Percentiles rank a stretch among this genome's conserved stretches.
Conservation (phyloP, 2,888 invertebrate species). For the Anagyrus pseudococci region DNA sequence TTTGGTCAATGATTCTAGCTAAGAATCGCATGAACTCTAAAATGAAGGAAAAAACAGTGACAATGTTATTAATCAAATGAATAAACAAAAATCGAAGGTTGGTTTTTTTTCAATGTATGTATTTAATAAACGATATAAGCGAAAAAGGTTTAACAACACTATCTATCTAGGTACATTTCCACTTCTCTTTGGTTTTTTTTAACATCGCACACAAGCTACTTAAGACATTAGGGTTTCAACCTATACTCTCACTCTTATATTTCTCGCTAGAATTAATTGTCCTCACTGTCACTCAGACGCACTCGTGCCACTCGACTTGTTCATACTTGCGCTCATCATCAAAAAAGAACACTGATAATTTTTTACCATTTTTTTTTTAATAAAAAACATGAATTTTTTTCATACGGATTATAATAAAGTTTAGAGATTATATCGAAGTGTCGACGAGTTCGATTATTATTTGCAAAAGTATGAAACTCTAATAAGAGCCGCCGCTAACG, state of each 20-base stretch:
- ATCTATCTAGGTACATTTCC: slow-evolving; percentile 30
- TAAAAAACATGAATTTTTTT: slow-evolving; percentile 41
- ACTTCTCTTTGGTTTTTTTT: slow-evolving; percentile 16
- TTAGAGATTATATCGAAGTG: slow-evolving; percentile 50
- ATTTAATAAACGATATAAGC: slow-evolving; percentile 31
- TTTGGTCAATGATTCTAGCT: too few relatives aligned
- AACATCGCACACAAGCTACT: slow-evolving; percentile 31
- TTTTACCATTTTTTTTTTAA: slow-evolving; percentile 32
- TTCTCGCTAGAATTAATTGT: slow-evolving; percentile 2
- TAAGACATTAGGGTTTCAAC: slow-evolving; percentile 28
- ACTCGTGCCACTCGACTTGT: slow-evolving; percentile 4
- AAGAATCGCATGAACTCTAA: too few relatives aligned
- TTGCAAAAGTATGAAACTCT: slow-evolving; percentile 62
- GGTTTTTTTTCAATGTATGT: slow-evolving; percentile 22
- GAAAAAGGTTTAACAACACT: slow-evolving; percentile 34
- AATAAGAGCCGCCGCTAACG: slow-evolving; percentile 47
- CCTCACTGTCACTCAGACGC: slow-evolving; percentile 14
- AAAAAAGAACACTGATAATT: slow-evolving; percentile 33
- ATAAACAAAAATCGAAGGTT: background rate
- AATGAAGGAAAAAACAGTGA: too few relatives aligned
- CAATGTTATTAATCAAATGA: slow-evolving; percentile 12
- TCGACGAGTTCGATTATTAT: slow-evolving; percentile 55
- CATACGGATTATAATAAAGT: slow-evolving; percentile 43
- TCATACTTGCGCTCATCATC: slow-evolving; percentile 6
- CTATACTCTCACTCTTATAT: slow-evolving; percentile 12